phyloP scores from a whole-genome alignment of 2,113 vertebrate genomes.

The Columba livia region DNA sequence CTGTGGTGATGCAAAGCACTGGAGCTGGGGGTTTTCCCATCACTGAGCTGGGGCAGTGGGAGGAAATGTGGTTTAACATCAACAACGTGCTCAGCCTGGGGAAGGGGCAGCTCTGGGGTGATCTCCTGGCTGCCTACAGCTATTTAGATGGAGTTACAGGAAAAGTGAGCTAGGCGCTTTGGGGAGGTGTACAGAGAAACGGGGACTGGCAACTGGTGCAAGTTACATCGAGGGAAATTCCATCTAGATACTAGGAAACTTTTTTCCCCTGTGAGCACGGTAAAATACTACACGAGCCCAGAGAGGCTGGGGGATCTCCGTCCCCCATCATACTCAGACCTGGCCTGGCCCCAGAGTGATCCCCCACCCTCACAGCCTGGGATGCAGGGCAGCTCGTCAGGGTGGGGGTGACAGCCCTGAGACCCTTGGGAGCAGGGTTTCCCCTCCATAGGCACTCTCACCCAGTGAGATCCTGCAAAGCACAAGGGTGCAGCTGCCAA shows the following conservation, averaged over 20 bases:
- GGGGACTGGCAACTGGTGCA: background rate
- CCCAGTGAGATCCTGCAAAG: background rate
- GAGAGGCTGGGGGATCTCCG: background rate
- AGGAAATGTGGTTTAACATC: background rate
- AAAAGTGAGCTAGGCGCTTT: background rate
- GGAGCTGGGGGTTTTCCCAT: background rate
- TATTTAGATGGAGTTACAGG: background rate
- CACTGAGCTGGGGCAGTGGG: background rate
- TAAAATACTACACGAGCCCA: background rate
- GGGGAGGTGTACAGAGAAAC: background rate
- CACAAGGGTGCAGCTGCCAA: rapidly evolving
- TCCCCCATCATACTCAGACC: background rate
- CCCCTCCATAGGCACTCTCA: background rate
- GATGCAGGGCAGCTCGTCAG: background rate
- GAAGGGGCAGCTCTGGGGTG: background rate
- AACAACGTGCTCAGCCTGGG: background rate
- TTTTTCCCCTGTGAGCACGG: background rate
- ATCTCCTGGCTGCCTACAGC: background rate
- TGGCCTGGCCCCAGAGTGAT: background rate
- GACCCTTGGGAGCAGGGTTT: rapidly evolving
- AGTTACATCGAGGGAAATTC: constrained; percentile 17
- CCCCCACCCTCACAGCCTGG: too few species aligned
- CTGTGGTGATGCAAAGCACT: background rate
- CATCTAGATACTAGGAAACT: background rate
- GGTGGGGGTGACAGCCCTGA: background rate